These are phyloP conservation scores for Seira musarum DNA, from an alignment of 2,888 invertebrate species.

Conservation along the genomic window DNA sequence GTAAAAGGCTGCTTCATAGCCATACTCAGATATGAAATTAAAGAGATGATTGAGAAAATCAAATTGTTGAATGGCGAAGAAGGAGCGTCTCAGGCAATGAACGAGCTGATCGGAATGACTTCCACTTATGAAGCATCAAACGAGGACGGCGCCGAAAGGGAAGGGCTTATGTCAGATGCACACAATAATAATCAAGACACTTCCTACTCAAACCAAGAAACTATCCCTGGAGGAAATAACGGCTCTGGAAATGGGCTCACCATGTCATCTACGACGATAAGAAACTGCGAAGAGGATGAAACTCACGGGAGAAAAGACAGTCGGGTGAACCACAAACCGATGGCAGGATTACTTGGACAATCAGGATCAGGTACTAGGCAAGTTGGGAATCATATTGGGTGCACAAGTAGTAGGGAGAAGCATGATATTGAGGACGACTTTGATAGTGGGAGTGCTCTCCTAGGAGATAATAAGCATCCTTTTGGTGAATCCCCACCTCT, in stretches of 20 bases:
- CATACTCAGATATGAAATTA: slow-evolving; percentile 78
- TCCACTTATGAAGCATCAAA: slow-evolving; percentile 60
- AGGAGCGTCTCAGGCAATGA: slow-evolving; percentile 71
- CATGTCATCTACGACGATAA: neutral
- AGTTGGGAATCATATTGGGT: slow-evolving; percentile 48
- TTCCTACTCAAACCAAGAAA: slow-evolving; percentile 57
- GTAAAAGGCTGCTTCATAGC: slow-evolving; percentile 91
- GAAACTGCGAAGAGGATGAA: neutral
- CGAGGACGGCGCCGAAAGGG: slow-evolving; percentile 51
- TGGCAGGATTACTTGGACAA: too few species aligned
- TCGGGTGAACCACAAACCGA: slow-evolving; percentile 34
- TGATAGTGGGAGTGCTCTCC: slow-evolving; percentile 62
- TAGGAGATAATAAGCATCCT: slow-evolving; percentile 33
- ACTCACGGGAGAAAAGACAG: slow-evolving; percentile 38
- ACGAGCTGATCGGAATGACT: slow-evolving; percentile 68
- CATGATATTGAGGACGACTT: slow-evolving; percentile 64
- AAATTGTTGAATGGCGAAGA: slow-evolving; percentile 83
- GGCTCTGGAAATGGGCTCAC: slow-evolving; percentile 24
- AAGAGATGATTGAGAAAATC: slow-evolving; percentile 83
- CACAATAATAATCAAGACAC: slow-evolving; percentile 40
- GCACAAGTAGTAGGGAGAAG: slow-evolving; percentile 14
- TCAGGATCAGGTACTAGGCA: slow-evolving; percentile 9
- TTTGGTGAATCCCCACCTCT: slow-evolving; percentile 27
- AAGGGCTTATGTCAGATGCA: slow-evolving; percentile 59
- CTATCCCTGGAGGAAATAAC: slow-evolving; percentile 37